A percentile compares a stretch with the other conserved stretches of the same genome.
Conservation (phyloP, 2,888 invertebrate species). For the Oxyscelio sp. region DNA sequence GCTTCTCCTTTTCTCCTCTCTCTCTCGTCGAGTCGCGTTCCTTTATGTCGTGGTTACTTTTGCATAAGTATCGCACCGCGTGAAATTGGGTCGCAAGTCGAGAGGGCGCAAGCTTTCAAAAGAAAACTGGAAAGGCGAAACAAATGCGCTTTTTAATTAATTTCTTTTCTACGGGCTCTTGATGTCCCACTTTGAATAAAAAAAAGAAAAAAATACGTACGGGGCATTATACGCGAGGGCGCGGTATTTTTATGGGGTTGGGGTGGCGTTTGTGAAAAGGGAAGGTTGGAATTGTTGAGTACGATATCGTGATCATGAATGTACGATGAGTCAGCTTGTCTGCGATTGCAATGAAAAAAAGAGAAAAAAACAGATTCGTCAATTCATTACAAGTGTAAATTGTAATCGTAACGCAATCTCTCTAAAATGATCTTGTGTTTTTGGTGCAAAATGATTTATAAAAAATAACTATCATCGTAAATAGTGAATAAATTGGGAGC, state of each 20-base stretch:
- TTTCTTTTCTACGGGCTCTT: conserved; percentile 52
- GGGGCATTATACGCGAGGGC: conserved; percentile 18
- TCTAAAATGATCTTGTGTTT: no score
- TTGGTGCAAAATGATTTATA: no score
- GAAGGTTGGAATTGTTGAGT: no score
- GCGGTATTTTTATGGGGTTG: conserved; percentile 20
- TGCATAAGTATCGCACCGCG: conserved; percentile 62
- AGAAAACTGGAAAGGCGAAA: conserved; percentile 64
- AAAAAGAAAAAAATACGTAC: conserved; percentile 21
- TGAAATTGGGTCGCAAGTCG: conserved; percentile 74
- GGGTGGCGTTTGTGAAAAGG: no score
- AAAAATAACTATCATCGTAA: no score
- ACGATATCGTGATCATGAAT: background rate
- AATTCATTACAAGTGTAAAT: no score
- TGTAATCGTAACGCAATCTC: no score
- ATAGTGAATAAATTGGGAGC: no score
- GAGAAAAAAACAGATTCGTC: no score
- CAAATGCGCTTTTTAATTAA: conserved; percentile 69
- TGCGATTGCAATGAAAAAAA: no score
- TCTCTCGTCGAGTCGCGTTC: conserved; percentile 23
- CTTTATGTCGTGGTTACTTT: conserved; percentile 60
- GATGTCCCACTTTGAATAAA: conserved; percentile 48
- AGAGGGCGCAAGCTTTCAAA: conserved; percentile 69
- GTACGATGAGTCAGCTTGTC: background rate
- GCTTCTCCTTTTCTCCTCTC: background rate